Evolutionary conservation across 2,797 vertebrate genomes (phyloP).

Genomic region (Takifugu ocellatus): DNA sequence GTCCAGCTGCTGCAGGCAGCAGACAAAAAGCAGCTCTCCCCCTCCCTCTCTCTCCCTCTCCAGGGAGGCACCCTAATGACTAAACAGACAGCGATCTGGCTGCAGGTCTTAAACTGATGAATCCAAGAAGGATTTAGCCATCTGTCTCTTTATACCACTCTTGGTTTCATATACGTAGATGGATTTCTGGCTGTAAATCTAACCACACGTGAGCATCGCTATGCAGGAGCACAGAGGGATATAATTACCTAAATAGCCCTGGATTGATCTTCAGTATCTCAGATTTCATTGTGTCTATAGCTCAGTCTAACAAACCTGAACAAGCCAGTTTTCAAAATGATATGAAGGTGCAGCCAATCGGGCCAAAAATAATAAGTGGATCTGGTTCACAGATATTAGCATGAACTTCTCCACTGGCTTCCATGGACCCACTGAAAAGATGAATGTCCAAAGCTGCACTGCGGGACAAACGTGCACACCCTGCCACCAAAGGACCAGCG

Average conservation of each 20-base stretch:
- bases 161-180: too few species aligned
- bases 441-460: constrained; percentile 11
- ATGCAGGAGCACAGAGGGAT: constrained; percentile 18
- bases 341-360: background rate
- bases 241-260: constrained; percentile 51
- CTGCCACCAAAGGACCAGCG: background rate
- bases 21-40: constrained; percentile 28
- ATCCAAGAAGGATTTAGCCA: too few species aligned
- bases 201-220: constrained; percentile 8
- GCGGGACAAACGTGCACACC: background rate
- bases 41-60: constrained; percentile 58
- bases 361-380: background rate
- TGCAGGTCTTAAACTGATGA: constrained; percentile 10
- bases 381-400: background rate
- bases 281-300: constrained; percentile 37
- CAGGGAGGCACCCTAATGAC: constrained; percentile 62
- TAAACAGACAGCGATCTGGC: constrained; percentile 36
- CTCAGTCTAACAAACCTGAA: constrained; percentile 6
- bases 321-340: background rate
- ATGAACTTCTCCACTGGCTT: background rate
- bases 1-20: constrained; percentile 61
- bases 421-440: background rate
- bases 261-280: constrained; percentile 57
- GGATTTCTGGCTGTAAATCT: constrained; percentile 14
- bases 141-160: too few species aligned